Base-by-base conservation (phyloP, 2,888 invertebrate genomes). In the Furcula furcula region DNA sequence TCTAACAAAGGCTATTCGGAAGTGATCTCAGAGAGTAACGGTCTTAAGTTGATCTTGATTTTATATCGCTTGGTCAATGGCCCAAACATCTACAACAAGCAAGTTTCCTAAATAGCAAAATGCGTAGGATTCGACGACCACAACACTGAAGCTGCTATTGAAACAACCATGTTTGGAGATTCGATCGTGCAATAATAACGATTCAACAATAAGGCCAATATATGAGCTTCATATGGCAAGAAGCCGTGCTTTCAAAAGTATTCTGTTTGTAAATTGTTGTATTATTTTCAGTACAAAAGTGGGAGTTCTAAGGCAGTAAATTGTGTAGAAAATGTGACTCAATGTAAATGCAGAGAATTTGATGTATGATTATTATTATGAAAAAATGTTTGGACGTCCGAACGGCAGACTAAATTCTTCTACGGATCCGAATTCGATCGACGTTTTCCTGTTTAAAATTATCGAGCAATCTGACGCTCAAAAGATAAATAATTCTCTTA, bases 101-200 rank as follows among this genome's bases (percentile, higher is more conserved):
- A 23, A 12, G 23, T 7, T 12, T 18, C 23, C 12, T 12, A 34
- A 31, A 26, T 11, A 28, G 28, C n/a, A 11, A 14, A 28, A 14
- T n/a, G 22, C 28, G 33, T 34, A 13, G 33, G 33, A 39, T 35
- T 29, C 6, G 7, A 23, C 7, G 20, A 20, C 21, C 12, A 1
- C 6, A 23, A 9, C 7, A 23, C 12, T 23, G 23, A 9, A 12
- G 12, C 23, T 23, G 6, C 12, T 23, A 33, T 33, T 28, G 27
- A 22, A 27, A 33, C 21, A 15, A 6, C 33, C 28, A 22, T 34
- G 16, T 28, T 12, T 16, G 15, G 28, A 11, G 1, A 16, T 28
- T 18, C 10, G 11, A 9, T 13, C 12, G 13, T 31, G 9, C 15
- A 14, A 23, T 14, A 23, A 25, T 21, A 31, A 31, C 31, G 7